Percentiles rank a stretch among this genome's conserved stretches.
Evolutionary conservation across 2,113 vertebrate species (phyloP).

Genomic region (Forbesichthys papilliferus): DNA sequence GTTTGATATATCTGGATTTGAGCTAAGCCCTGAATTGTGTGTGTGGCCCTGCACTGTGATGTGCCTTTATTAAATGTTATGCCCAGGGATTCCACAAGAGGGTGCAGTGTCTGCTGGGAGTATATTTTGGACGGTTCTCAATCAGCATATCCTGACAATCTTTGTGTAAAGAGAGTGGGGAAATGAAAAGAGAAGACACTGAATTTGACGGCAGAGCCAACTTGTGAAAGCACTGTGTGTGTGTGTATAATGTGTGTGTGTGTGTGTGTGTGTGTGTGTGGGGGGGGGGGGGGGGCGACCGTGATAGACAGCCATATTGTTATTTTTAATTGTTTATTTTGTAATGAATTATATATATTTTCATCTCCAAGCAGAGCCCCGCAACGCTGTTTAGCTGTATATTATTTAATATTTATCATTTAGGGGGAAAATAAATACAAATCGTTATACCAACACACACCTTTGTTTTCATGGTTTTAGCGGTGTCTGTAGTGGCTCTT

Average conservation of each 20-base stretch:
- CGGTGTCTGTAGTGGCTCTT: slow-evolving; percentile 30
- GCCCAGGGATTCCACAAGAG: slow-evolving; percentile 49
- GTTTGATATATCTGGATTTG: slow-evolving; percentile 50
- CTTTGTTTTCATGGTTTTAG: slow-evolving; percentile 40
- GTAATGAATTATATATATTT: neutral
- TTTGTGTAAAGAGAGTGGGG: slow-evolving; percentile 67
- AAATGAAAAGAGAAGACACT: slow-evolving; percentile 59
- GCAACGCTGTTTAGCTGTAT: slow-evolving; percentile 12
- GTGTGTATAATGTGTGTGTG: slow-evolving; percentile 36
- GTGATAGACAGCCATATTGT: neutral
- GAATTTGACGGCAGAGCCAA: slow-evolving; percentile 41
- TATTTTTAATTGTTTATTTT: slow-evolving; percentile 21
- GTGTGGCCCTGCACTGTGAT: slow-evolving; percentile 10
- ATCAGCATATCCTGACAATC: slow-evolving; percentile 48
- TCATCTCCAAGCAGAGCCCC: neutral
- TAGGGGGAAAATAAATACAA: slow-evolving; percentile 1
- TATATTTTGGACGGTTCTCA: slow-evolving; percentile 32
- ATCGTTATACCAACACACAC: slow-evolving; percentile 14
- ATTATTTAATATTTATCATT: slow-evolving; percentile 36
- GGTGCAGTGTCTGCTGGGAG: slow-evolving; percentile 53
- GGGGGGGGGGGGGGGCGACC: no score
- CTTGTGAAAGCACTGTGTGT: slow-evolving; percentile 40
- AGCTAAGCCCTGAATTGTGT: slow-evolving; percentile 28
- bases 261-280: no score
- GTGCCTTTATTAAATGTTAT: slow-evolving; percentile 25